phyloP scores from a whole-genome alignment of 2,113 vertebrate genomes.

The Microtus ochrogaster region DNA sequence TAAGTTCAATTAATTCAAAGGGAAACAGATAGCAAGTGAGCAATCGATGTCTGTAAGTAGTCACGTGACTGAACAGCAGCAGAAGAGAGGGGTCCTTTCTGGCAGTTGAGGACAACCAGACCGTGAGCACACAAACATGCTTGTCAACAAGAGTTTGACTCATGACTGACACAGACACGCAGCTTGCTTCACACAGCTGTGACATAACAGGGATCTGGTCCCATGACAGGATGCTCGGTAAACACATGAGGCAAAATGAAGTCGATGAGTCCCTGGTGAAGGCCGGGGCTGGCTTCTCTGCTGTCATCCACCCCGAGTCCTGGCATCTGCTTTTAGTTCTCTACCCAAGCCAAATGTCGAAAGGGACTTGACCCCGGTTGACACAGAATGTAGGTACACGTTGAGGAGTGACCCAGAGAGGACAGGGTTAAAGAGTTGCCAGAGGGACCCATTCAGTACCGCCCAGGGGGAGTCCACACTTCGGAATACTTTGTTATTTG shows the following conservation, averaged over 20 bases:
- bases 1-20: not conserved
- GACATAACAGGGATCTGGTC: not conserved
- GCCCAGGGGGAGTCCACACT: not conserved
- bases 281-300: conserved; percentile 57
- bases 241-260: conserved; percentile 21
- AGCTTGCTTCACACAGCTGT: not conserved
- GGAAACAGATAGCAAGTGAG: not conserved
- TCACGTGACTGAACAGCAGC: conserved; percentile 75
- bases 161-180: not conserved
- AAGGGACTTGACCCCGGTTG: conserved; percentile 58
- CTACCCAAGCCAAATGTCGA: conserved; percentile 54
- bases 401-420: conserved; percentile 47
- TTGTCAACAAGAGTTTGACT: not conserved
- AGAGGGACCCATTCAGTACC: conserved; percentile 45
- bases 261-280: not conserved
- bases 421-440: conserved; percentile 48
- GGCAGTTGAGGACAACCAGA: not conserved
- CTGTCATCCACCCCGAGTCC: not conserved
- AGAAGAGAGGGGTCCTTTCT: conserved; percentile 42
- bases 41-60: not conserved
- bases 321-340: conserved; percentile 54
- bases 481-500: conserved; percentile 36
- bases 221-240: conserved; percentile 36
- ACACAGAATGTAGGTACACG: conserved; percentile 51
- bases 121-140: conserved; percentile 5